Base-by-base conservation (phyloP, 2,113 vertebrate genomes). In the Zeus faber region DNA sequence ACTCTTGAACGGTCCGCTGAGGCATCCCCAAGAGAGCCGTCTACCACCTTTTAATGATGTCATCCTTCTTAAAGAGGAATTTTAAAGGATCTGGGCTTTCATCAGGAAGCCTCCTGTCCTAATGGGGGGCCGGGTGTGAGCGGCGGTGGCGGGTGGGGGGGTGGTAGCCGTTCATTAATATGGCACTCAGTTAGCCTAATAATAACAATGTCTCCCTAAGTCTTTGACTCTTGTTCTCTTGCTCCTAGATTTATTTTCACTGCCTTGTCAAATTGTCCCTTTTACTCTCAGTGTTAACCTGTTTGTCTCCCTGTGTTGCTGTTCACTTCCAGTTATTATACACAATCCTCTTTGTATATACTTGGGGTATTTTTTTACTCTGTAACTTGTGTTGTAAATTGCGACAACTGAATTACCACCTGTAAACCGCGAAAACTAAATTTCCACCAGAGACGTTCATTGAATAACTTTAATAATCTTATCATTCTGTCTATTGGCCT, bases 31-130 rank as follows among this genome's bases (percentile, higher is more conserved):
- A 46, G 68, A 70, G 75, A 66, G 72, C 65, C 48, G 62, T 65
- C 64, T 68, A 61, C 63, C 54, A 71, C 57, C 47, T 53, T 81
- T 80, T 79, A 85, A 79, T 81, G 70, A 74, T 76, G 74, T 70
- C 66, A 74, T 68, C 79, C 61, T 67, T 82, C 65, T 79, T 80
- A 70, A 68, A 61, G 61, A 68, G 14, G 56, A 66, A 40, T 67
- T 76, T 82, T 35, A 61, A 72, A 85, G 53, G 68, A 77, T 74
- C 73, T 65, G 41, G 43, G 53, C 65, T 77, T 81, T 72, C 60
- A 84, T 77, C 62, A 72, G 69, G 62, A 58, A 54, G 23, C 22
- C 22, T 25, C 7, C 43, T 23, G 18, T 20, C 31, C 46, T 54
- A 43, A 33, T 62, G 61, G 50, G 27, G 26, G 47, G 48, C 62